Evolutionary conservation across 2,113 vertebrate genomes (phyloP), one percentile per base, ranked within the genome.

Genomic region (Albula glossodonta): DNA sequence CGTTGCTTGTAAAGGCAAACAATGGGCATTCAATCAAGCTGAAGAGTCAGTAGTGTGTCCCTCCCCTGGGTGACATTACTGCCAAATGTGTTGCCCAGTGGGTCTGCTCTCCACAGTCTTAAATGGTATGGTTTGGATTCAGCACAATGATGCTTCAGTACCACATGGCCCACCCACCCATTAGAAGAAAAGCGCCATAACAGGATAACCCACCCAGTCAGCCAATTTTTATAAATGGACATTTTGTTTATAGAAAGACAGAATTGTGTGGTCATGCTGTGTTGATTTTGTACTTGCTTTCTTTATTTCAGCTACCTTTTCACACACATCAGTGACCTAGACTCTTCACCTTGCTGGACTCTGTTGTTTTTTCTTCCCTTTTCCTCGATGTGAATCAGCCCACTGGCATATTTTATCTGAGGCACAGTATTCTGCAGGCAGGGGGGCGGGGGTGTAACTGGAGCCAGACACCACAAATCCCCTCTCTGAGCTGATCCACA

Each of bases 381-480:
- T 53, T 31, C 19, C 80, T 70, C 10, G 60, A 74, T 51, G 83
- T 19, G 60, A 70, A n/a, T 74, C 49, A 51, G 60, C 79, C 57
- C 80, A 49, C 22, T 10, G 11, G 50, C 31, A 19, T n/a, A 50
- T 57, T 25, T 25, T 13, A 3, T 78, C 66, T 3, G 11, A 41
- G 81, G 1, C 63, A 7, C n/a, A 9, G 41, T 5, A 25, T 50
- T 77, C 5, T 6, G 19, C 4, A 52, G 51, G 52, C 0, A 19
- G 60, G 60, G 60, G 60, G 60, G 60, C 51, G 6, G 80, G 70
- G 51, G 81, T 41, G 17, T 74, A 17, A n/a, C 50, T 70, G 80
- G n/a, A 82, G 31, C 50, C n/a, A 8, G 50, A 48, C 49, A 31
- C 7, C 51, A 22, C 80, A 83, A 82, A 86, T 85, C 84, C 51